Conservation (phyloP, 2,113 vertebrate species). For the Haemorhous mexicanus region DNA sequence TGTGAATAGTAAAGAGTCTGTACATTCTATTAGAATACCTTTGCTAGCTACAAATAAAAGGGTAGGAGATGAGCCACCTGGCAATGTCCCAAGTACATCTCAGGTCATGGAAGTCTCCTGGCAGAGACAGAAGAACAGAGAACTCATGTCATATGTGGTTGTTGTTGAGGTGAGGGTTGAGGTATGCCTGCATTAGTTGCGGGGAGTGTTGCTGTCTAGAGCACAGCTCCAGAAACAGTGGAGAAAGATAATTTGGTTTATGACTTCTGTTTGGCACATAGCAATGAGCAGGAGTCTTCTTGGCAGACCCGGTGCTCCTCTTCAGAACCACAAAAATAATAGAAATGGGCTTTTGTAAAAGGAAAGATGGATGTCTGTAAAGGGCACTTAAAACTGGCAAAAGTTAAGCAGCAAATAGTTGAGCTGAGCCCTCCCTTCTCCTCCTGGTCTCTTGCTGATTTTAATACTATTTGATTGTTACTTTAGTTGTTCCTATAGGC, state of each 20-base stretch:
- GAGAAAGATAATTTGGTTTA: background rate
- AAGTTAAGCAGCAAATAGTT: background rate
- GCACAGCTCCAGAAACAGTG: background rate
- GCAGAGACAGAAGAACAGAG: background rate
- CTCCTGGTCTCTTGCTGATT: background rate
- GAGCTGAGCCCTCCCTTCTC: background rate
- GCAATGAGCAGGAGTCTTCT: background rate
- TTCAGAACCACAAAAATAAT: slow-evolving; percentile 7
- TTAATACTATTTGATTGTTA: background rate
- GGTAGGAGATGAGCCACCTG: background rate
- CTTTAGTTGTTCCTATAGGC: background rate
- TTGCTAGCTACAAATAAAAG: background rate
- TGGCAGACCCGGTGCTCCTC: background rate
- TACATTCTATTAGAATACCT: background rate
- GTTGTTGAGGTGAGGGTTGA: background rate
- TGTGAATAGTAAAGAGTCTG: background rate
- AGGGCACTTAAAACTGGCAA: background rate
- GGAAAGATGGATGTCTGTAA: background rate
- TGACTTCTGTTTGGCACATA: background rate
- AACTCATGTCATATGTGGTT: background rate
- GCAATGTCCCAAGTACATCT: background rate
- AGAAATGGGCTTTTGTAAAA: background rate
- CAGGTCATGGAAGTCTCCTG: background rate
- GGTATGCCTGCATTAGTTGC: background rate
- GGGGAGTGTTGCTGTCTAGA: background rate